These are phyloP conservation scores for Aplochiton taeniatus DNA, from an alignment of 2,797 vertebrate genomes.

Conservation along the genomic window DNA sequence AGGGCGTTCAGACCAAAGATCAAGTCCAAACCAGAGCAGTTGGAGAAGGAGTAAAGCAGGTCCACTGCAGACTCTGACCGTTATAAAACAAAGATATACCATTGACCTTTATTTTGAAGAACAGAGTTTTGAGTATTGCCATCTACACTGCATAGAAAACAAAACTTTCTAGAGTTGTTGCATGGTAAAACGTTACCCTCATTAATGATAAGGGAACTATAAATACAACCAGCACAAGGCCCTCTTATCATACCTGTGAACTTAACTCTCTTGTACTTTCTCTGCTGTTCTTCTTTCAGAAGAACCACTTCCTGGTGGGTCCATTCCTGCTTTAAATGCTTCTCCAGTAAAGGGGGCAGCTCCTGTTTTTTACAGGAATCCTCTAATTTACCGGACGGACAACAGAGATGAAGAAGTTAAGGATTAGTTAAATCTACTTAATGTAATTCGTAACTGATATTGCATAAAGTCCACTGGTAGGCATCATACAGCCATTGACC, in stretches of 20 bases:
- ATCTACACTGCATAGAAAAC: too few relatives aligned
- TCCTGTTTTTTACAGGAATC: slow-evolving; percentile 59
- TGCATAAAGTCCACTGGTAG: too few relatives aligned
- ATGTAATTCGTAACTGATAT: neutral
- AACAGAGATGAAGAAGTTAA: too few relatives aligned
- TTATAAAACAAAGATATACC: neutral
- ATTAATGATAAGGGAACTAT: neutral
- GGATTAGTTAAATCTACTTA: neutral
- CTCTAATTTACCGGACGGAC: slow-evolving; percentile 21
- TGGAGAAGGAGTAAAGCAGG: slow-evolving; percentile 83
- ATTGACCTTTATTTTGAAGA: too few relatives aligned
- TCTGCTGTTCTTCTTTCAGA: slow-evolving; percentile 68
- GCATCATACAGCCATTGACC: too few relatives aligned
- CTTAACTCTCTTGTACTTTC: slow-evolving; percentile 70
- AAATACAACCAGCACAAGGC: neutral
- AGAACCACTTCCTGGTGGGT: slow-evolving; percentile 72
- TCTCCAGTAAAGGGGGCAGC: slow-evolving; percentile 66
- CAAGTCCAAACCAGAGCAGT: slow-evolving; percentile 84
- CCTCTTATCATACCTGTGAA: slow-evolving; percentile 82
- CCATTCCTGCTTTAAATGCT: slow-evolving; percentile 79
- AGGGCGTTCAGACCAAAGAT: slow-evolving; percentile 93
- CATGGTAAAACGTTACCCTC: too few relatives aligned
- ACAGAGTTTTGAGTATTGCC: too few relatives aligned
- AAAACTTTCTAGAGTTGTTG: too few relatives aligned
- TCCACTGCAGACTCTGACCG: slow-evolving; percentile 82